Evolutionary conservation across 2,113 vertebrate genomes (phyloP), one percentile per base, ranked within the genome.

Genomic region (Sinocyclocheilus rhinocerous): DNA sequence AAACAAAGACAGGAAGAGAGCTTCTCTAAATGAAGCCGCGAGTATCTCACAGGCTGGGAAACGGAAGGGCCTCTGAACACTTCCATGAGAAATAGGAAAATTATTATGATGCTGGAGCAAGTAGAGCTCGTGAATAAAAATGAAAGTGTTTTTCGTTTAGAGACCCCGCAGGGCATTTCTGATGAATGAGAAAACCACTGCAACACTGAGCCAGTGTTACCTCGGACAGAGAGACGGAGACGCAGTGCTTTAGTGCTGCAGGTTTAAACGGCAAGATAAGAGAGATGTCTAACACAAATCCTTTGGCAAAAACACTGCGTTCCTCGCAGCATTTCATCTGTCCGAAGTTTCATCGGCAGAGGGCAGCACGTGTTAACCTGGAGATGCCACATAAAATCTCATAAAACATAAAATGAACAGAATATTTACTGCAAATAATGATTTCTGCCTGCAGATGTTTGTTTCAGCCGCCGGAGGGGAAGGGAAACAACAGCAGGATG

Each of bases 1-100:
- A 75, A 63, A 91, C 90, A 92, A 92, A 87, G 85, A 33, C 76
- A 89, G 91, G 90, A 91, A 89, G 88, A 81, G 67, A 85, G 84
- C 8, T 42, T 39, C 67, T 76, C n/a, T 33, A 89, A 87, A 90
- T 78, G 29, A 84, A 75, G 61, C 61, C 16, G 67, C 10, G 2
- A 70, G 39, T 48, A 33, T 52, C 83, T 55, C 39, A 52, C 6
- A 75, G 73, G 77, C 76, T 59, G 59, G 10, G 24, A 52, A 87
- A 45, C 73, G 70, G 76, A 84, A 76, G 61, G 78, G 42, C 69
- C 52, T 50, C 36, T 12, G 24, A 55, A 22, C 48, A 11, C 67
- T 8, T 59, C 57, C 76, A 39, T 7, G 18, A 63, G 69, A 79
- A 72, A 72, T 3, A 69, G 57, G 63, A 24, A 83, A 50, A 57